phyloP scores from a whole-genome alignment of 2,797 vertebrate species.

The Halcyon badia region DNA sequence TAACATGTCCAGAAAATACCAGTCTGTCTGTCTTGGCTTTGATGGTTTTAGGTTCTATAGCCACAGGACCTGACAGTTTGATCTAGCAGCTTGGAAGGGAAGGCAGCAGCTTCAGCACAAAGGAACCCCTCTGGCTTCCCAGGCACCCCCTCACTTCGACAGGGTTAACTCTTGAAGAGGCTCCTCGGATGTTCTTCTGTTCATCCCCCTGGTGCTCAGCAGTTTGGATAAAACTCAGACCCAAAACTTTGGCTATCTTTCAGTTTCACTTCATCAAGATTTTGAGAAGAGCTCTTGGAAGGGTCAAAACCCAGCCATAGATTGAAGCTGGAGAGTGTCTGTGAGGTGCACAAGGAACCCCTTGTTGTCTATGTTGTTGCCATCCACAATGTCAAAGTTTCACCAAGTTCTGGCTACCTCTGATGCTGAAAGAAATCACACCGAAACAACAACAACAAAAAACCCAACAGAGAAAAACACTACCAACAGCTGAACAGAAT shows the following conservation, averaged over 20 bases:
- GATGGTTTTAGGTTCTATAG: background rate
- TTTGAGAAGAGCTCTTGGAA: background rate
- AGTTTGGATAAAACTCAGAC: background rate
- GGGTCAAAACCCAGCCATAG: background rate
- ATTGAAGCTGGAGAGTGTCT: background rate
- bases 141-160: background rate
- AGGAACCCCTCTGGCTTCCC: background rate
- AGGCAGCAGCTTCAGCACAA: background rate
- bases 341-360: background rate
- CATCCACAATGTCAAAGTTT: background rate
- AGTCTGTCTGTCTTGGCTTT: background rate
- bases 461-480: rapidly evolving
- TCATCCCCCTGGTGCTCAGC: background rate
- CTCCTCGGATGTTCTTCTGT: background rate
- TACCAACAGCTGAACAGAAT: background rate
- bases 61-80: background rate
- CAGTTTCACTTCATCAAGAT: background rate
- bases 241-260: background rate
- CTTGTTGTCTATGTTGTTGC: background rate
- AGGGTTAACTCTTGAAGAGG: background rate
- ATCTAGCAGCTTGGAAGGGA: background rate
- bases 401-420: background rate
- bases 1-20: background rate
- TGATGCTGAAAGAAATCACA: background rate
- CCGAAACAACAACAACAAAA: background rate